Conservation (phyloP, 2,888 invertebrate genomes). For the Drosophila diplacantha region DNA sequence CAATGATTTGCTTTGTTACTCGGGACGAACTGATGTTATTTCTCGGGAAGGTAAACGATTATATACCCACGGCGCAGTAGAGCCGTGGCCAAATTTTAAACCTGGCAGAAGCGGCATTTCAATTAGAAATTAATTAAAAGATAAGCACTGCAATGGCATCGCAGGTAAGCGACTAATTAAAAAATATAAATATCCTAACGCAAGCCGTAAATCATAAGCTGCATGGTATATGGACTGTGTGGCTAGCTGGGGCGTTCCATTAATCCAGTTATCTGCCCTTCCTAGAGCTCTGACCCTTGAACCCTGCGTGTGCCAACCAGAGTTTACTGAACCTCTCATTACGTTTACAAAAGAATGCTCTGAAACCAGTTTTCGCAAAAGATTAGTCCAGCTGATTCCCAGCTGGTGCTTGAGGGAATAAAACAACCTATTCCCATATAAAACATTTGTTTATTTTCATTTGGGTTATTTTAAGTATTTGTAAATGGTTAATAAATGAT, state of each 20-base stretch:
- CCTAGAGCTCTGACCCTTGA: slow-evolving; percentile 8
- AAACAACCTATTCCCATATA: background rate
- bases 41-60: slow-evolving; percentile 19
- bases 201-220: slow-evolving; percentile 22
- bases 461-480: background rate
- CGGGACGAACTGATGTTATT: slow-evolving; percentile 39
- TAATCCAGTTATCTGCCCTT: slow-evolving; percentile 26
- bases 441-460: background rate
- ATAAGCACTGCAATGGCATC: slow-evolving; percentile 38
- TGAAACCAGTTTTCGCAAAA: slow-evolving; percentile 3
- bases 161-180: slow-evolving; percentile 10
- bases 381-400: background rate
- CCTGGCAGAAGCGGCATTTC: slow-evolving; percentile 26
- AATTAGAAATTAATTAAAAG: slow-evolving; percentile 46
- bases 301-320: slow-evolving; percentile 1
- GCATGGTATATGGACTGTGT: slow-evolving; percentile 12
- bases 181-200: slow-evolving; percentile 25
- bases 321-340: slow-evolving; percentile 11
- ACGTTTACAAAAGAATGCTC: background rate
- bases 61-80: slow-evolving; percentile 29
- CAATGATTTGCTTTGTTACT: slow-evolving; percentile 15
- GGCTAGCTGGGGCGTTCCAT: slow-evolving; percentile 14
- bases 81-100: slow-evolving; percentile 1
- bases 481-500: background rate
- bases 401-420: background rate